A percentile compares a stretch with the other conserved stretches of the same genome.
phyloP scores from a whole-genome alignment of 37 sponge, comb jelly and placozoan species.

The Crambe crambe region DNA sequence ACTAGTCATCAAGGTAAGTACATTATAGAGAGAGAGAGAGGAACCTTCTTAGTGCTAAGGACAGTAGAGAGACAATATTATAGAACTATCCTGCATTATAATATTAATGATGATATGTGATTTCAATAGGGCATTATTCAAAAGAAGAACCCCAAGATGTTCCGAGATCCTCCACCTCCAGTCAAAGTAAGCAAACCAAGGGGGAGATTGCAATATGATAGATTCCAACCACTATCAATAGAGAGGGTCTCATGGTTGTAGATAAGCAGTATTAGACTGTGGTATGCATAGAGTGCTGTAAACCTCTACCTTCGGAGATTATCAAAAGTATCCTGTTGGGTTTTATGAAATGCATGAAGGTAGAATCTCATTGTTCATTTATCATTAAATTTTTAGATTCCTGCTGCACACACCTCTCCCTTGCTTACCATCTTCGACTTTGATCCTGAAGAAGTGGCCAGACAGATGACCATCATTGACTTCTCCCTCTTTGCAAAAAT shows the following conservation, averaged over 20 bases:
- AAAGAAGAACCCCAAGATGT: slow-evolving; percentile 72
- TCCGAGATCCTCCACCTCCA: slow-evolving; percentile 74
- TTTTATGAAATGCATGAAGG: too few relatives aligned
- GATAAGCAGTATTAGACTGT: too few relatives aligned
- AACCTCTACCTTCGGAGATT: neutral
- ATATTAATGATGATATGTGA: neutral
- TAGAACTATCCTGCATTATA: too few relatives aligned
- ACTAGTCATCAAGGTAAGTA: slow-evolving; percentile 70
- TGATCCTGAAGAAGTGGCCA: slow-evolving; percentile 91
- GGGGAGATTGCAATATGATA: too few relatives aligned
- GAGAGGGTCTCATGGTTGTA: too few relatives aligned
- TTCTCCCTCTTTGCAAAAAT: slow-evolving; percentile 88
- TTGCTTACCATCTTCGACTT: slow-evolving; percentile 87
- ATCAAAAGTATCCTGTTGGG: too few relatives aligned
- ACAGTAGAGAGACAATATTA: too few relatives aligned
- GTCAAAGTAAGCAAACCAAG: slow-evolving; percentile 77
- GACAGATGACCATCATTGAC: slow-evolving; percentile 92
- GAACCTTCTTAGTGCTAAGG: too few relatives aligned
- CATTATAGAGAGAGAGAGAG: too few relatives aligned
- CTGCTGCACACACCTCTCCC: slow-evolving; percentile 43
- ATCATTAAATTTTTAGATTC: slow-evolving; percentile 40
- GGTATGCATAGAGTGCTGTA: neutral
- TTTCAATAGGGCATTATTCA: slow-evolving; percentile 60
- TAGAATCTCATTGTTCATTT: neutral
- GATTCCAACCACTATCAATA: too few relatives aligned